These are phyloP conservation scores for Nomia melanderi DNA, from an alignment of 1,140 invertebrate genomes.

Conservation along the genomic window DNA sequence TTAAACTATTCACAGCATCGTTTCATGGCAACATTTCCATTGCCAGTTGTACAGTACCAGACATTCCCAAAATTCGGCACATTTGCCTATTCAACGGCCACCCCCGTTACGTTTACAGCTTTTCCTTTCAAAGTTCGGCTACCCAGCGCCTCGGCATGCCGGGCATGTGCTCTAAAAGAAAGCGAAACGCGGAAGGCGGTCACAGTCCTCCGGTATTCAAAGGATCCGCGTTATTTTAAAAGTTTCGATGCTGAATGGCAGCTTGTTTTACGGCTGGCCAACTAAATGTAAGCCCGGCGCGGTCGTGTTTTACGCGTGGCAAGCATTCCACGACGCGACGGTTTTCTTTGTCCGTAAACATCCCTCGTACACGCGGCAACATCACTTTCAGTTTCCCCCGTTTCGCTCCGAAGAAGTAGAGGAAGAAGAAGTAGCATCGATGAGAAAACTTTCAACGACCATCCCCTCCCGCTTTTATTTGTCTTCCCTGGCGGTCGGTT, in stretches of 20 bases:
- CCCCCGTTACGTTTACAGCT: no score
- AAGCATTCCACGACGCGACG: neutral
- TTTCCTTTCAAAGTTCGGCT: no score
- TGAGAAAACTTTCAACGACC: constrained; percentile 34
- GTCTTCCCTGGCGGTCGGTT: neutral
- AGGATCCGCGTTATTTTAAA: neutral
- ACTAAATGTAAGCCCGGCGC: neutral
- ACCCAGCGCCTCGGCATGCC: no score
- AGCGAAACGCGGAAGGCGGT: neutral
- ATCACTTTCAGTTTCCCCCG: neutral
- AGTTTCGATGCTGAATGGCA: neutral
- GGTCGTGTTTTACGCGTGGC: neutral
- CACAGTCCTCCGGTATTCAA: no score
- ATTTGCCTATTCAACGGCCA: no score
- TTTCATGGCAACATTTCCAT: no score
- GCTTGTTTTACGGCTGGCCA: neutral
- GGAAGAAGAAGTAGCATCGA: constrained; percentile 1
- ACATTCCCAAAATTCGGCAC: no score
- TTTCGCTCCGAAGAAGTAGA: no score
- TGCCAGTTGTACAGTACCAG: no score
- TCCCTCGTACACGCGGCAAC: neutral
- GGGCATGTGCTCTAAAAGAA: no score
- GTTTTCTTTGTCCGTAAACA: neutral
- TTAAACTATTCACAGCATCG: no score
- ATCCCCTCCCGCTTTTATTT: neutral